Conservation (phyloP, 2,888 invertebrate species). For the Empis livida region DNA sequence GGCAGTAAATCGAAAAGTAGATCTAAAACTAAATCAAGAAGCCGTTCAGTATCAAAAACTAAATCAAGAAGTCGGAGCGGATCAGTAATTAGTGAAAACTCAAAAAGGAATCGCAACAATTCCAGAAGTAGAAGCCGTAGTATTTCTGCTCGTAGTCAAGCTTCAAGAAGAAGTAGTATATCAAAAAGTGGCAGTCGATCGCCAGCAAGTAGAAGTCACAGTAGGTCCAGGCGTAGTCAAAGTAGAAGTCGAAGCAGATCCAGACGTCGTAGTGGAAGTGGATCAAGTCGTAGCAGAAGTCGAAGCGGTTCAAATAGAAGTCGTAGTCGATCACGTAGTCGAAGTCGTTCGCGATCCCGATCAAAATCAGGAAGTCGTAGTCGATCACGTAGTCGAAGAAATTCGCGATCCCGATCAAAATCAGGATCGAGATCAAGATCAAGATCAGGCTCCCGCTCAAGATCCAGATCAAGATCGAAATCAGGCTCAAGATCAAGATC, state of each 20-base stretch:
- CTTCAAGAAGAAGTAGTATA: constrained; percentile 10
- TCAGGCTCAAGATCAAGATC: constrained; percentile 13
- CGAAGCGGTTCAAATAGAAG: constrained; percentile 13
- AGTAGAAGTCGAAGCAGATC: constrained; percentile 10
- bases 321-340: constrained; percentile 22
- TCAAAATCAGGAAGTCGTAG: constrained; percentile 14
- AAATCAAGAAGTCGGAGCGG: constrained; percentile 9
- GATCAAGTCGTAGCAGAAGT: constrained; percentile 20
- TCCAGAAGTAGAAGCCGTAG: constrained; percentile 18
- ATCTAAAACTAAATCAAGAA: constrained; percentile 23
- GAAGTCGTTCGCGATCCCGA: constrained; percentile 17
- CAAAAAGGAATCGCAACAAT: constrained; percentile 16
- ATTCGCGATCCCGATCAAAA: constrained; percentile 9
- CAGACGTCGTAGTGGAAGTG: constrained; percentile 15
- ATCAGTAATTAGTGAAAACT: constrained; percentile 22
- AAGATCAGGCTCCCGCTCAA: constrained; percentile 16
- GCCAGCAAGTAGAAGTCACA: constrained; percentile 19
- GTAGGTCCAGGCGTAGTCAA: constrained; percentile 12
- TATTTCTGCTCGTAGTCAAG: constrained; percentile 14
- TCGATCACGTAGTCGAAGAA: constrained; percentile 19
- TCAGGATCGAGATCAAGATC: constrained; percentile 8
- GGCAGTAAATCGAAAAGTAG: constrained; percentile 7
- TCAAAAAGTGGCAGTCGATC: constrained; percentile 12
- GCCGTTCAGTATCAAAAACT: constrained; percentile 19
- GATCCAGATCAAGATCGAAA: constrained; percentile 19